These are phyloP conservation scores for Crypturellus tataupa DNA, from an alignment of 2,797 vertebrate genomes.

Conservation along the genomic window DNA sequence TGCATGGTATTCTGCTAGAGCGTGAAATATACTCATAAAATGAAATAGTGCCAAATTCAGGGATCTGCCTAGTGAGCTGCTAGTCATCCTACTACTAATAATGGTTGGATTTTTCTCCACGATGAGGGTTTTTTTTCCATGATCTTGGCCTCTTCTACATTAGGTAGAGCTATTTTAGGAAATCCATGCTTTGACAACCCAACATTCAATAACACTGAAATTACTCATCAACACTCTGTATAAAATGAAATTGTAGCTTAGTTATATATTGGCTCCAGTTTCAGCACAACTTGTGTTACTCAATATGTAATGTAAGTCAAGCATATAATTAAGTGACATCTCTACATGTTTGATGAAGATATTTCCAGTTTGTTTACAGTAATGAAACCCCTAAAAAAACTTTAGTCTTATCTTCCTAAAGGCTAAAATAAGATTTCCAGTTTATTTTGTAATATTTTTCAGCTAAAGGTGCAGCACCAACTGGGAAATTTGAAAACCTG, in stretches of 20 bases:
- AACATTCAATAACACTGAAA: background rate
- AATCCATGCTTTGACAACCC: background rate
- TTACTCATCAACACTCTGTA: background rate
- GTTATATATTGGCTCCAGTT: background rate
- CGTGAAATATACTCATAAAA: background rate
- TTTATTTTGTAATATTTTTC: background rate
- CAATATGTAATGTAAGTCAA: conserved; percentile 12
- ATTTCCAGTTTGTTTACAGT: conserved; percentile 1
- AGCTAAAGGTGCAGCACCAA: background rate
- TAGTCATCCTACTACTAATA: background rate
- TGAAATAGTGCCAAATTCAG: background rate
- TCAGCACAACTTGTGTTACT: conserved; percentile 35
- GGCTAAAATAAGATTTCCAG: background rate
- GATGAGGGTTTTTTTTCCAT: background rate
- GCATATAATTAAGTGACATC: conserved; percentile 34
- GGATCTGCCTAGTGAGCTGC: background rate
- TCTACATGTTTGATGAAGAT: background rate
- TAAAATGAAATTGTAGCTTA: background rate
- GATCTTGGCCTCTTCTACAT: background rate
- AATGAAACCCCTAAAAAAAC: background rate
- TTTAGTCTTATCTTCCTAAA: background rate
- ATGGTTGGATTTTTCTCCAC: background rate
- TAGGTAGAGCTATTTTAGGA: background rate
- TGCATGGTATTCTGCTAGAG: background rate
- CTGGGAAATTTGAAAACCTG: background rate